These are phyloP conservation scores for Euwallacea fornicatus DNA, from an alignment of 1,140 invertebrate species.

Conservation along the genomic window DNA sequence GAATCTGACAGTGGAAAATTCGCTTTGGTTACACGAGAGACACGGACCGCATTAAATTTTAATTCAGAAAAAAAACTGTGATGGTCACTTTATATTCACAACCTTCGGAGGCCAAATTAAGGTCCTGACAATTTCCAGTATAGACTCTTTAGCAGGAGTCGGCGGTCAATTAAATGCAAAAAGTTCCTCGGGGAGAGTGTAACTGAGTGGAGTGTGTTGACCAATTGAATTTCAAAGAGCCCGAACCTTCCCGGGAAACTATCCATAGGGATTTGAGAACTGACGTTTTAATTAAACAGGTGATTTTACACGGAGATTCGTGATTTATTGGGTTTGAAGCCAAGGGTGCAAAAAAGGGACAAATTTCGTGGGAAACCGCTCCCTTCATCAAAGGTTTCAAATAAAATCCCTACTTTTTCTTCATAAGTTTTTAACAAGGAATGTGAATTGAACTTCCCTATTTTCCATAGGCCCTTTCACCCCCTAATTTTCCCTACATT, in stretches of 20 bases:
- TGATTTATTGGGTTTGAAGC: too few species aligned
- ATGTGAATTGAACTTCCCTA: too few species aligned
- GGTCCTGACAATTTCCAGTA: slow-evolving; percentile 7
- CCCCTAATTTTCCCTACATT: too few species aligned
- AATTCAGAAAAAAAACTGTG: background rate
- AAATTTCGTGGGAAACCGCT: too few species aligned
- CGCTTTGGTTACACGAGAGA: background rate
- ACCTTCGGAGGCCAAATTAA: slow-evolving; percentile 4
- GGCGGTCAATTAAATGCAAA: slow-evolving; percentile 24
- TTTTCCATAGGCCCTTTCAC: too few species aligned
- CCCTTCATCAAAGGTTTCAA: too few species aligned
- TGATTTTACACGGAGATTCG: too few species aligned
- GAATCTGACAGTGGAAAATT: slow-evolving; percentile 4
- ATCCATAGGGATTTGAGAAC: slow-evolving; percentile 1
- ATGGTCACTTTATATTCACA: background rate
- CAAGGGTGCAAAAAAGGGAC: too few species aligned
- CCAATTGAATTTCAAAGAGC: slow-evolving; percentile 26
- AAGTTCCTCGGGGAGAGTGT: slow-evolving; percentile 21
- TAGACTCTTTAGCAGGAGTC: slow-evolving; percentile 3
- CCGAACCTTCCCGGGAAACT: slow-evolving; percentile 19
- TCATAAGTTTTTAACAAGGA: too few species aligned
- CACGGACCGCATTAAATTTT: too few species aligned
- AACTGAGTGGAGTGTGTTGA: slow-evolving; percentile 10
- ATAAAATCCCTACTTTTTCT: too few species aligned
- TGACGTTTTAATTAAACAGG: slow-evolving; percentile 15